Conservation (phyloP, 92 coral and sea anemone genomes). For the Zoanthus gigantus region DNA sequence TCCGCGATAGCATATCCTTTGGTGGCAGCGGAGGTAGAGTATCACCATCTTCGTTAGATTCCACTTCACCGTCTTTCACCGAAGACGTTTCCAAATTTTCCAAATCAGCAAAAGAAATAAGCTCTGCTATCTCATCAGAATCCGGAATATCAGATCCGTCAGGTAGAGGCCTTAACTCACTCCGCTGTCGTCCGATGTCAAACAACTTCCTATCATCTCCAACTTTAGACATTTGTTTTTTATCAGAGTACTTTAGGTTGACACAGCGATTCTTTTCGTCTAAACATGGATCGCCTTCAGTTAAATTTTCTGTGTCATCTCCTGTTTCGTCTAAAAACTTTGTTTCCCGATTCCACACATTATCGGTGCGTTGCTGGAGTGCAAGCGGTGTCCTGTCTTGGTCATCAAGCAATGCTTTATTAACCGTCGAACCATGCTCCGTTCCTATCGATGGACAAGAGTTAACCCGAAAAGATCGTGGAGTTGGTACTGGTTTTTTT, state of each 20-base stretch:
- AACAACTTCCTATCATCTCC: not conserved
- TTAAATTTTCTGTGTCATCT: not conserved
- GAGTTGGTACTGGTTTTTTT: slow-evolving; percentile 32
- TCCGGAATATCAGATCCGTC: slow-evolving; percentile 24
- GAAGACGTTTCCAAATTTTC: not conserved
- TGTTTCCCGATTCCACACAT: not conserved
- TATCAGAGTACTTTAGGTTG: not conserved
- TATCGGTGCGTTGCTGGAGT: not conserved
- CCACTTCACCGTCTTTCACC: not conserved
- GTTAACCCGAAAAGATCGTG: not conserved
- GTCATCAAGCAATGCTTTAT: not conserved
- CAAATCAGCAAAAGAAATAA: not conserved
- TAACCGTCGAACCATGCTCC: not conserved
- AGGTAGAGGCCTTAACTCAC: slow-evolving; percentile 10
- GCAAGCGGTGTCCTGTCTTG: not conserved
- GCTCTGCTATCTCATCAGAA: not conserved
- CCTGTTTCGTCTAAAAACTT: not conserved
- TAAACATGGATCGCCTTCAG: not conserved
- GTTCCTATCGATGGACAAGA: not conserved
- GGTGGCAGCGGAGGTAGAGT: slow-evolving; percentile 15
- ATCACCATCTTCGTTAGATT: not conserved
- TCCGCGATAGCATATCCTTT: slow-evolving; percentile 8
- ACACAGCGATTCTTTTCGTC: too few species aligned
- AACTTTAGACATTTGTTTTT: not conserved
- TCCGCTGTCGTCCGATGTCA: not conserved